Base-by-base conservation (phyloP, 2,888 invertebrate genomes). In the Bellardia pandia region DNA sequence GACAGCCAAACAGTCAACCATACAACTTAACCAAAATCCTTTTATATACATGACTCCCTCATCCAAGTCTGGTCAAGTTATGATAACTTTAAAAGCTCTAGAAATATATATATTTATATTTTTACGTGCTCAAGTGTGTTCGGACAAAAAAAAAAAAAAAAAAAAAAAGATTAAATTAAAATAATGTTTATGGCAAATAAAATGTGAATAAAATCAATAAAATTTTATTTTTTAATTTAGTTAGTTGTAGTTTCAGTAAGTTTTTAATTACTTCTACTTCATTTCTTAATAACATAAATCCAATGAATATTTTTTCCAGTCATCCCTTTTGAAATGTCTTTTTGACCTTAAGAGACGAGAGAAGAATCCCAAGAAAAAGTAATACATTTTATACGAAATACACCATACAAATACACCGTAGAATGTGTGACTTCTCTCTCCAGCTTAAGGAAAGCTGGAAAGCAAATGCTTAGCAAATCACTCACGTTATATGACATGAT, bases 201-300 rank as follows among this genome's bases (percentile, higher is more conserved):
- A 71, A 37, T 62, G 56, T 6, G 8, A 74, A 48, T n/a, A 64
- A 72, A 76, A 77, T 64, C 62, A 77, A 72, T 64, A 56, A 71
- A 51, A 58, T 72, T 77, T 37, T 56, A 64, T 62, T 72, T 37
- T 71, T 72, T 51, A 66, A 72, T 78, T 84, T 23, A 71, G 14
- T 76, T 51, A 3, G 60, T 45, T 76, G 42, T 53, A 53, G 30
- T 69, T 83, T 8, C 37, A 48, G 16, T 60, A 30, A 62, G 30
- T 33, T 23, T 53, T 23, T 51, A 37, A 8, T 64, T 62, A 53
- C 37, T 71, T 83, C 23, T 56, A 71, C 42, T 83, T 71, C 76
- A 76, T 76, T 78, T 86, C 62, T 48, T 75, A 82, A 86, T 86
- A 74, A 82, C 86, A 81, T 51, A 81, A 86, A 86, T 69, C 82